Evolutionary conservation across 2,888 invertebrate species (phyloP), one percentile per base, ranked within the genome.

Genomic region (Phalera bucephala): DNA sequence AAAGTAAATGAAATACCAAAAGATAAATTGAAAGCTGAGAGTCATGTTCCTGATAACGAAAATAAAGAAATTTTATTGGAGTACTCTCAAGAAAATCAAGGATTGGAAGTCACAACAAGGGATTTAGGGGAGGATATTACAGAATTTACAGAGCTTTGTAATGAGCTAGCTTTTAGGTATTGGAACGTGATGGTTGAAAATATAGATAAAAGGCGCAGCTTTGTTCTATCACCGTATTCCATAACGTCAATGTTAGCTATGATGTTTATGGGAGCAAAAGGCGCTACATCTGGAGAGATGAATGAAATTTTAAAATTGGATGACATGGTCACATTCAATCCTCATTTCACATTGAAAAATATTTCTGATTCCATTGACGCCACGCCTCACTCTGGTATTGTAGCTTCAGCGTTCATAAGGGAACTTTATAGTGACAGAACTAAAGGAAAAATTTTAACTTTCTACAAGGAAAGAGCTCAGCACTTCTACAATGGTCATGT

Each of bases 301-400:
- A 96, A 97, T 67, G 96, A 96, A 64, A 92, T 97, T 7, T 83
- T 97, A 0, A 93, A 93, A 58, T 83, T 97, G 9, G 97, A 97
- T 67, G 96, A 97, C 49, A 95, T 96, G 93, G 94, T 96, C 0
- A 95, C 96, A 0, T 97, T 97, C 64, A 97, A 97, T 77, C 97
- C 97, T 0, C 97, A 97, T 72, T 91, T 96, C 57, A 94, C 96
- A 0, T 93, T 96, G 56, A 95, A 95, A 72, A 96, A 96, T 67
- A 94, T 97, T 11, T 95, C 96, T 0, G 96, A 96, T 62, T 94
- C 95, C 0, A 93, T 96, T 17, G 93, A 94, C 48, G 85, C 93
- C 15, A 91, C 92, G 0, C 85, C 91, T 17, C 91, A 92, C 33
- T 91, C 93, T n/a, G 95, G 95, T 0, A 93, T 96, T 5, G 93